Base-by-base conservation (phyloP, 2,113 vertebrate genomes). In the Ctenomys sociabilis region DNA sequence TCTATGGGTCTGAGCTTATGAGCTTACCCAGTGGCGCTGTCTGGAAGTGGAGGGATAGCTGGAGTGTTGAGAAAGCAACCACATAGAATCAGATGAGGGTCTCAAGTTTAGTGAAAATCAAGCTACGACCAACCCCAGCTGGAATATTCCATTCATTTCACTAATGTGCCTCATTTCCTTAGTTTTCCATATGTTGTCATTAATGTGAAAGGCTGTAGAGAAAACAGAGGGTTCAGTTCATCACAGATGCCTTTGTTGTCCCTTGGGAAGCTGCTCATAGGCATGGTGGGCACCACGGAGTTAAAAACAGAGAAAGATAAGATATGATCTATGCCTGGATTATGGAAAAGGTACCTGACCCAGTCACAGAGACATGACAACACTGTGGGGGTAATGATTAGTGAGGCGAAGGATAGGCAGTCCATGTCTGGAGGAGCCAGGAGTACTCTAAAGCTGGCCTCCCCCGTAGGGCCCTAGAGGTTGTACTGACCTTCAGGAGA, bases 381-480 rank as follows among this genome's bases (percentile, higher is more conserved):
- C 35, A 19, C 5, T 22, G 57, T 0, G 3, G 32, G 54, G 17
- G 17, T 26, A 13, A 32, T 9, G 17, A 37, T 12, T 52, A 22
- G 32, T 17, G 5, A 17, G 28, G 16, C 5, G 26, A 19, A 52
- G 37, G 59, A 5, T 3, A 30, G 0, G 11, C 0, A 8, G 54
- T 35, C n/a, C 19, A 26, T 22, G 43, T 40, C 6, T 28, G 2
- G 17, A 73, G 57, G 87, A 61, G 0, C 6, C 32, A 24, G 35
- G 16, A 49, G 22, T 0, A 1, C 0, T 13, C 1, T 22, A n/a
- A 17, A 0, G 0, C 17, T 49, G 78, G 9, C 35, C 10, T 72
- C n/a, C 45, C 81, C 80, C 68, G 21, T 0, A 6, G 75, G 66
- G 4, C 14, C 28, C 4, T 30, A 19, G 40, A 49, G 40, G 1